Base-by-base conservation (phyloP, 2,888 invertebrate species). In the Baccha elongata region DNA sequence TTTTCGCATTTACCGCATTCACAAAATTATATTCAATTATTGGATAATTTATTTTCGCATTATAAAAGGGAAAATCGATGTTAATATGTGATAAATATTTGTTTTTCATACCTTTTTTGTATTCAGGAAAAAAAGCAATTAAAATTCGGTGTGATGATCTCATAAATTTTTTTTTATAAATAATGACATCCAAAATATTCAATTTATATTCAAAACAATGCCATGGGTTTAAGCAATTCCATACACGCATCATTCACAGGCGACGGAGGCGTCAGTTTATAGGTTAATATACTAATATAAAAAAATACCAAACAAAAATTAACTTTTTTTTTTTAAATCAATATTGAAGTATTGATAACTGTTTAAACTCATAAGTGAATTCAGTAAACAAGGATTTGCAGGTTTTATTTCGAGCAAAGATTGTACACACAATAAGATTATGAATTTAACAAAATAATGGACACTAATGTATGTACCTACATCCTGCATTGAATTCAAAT, bases 71-170 rank as follows among this genome's bases (percentile, higher is more conserved):
- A 52, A 55, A 69, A 80, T 58, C 55, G 44, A 26, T 55, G 52
- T 79, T 62, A 79, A 72, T 72, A 72, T 46, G 60, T 60, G 72
- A 79, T 79, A 67, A 68, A 55, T 62, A 13, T 48, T 40, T 32
- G 11, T 5, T 42, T 15, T 58, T 32, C 58, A 50, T 37, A 50
- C n/a, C n/a, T n/a, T 62, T 46, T 1, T 15, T 29, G 1, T 13
- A 5, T 2, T 8, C 35, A 32, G 67, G 26, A 68, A 35, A 52
- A 65, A 68, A 67, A 68, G 53, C 79, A 80, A 80, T 80, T 80
- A 60, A 68, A 73, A 62, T 64, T 68, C 40, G 40, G 55, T 55
- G 55, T 64, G 42, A 62, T 60, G 8, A 64, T 58, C 68, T 62
- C 73, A 73, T 80, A 73, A 73, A 73, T 62, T 32, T 26, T 73